Evolutionary conservation across 2,113 vertebrate genomes (phyloP).

Genomic region (Oreochromis spilurus): DNA sequence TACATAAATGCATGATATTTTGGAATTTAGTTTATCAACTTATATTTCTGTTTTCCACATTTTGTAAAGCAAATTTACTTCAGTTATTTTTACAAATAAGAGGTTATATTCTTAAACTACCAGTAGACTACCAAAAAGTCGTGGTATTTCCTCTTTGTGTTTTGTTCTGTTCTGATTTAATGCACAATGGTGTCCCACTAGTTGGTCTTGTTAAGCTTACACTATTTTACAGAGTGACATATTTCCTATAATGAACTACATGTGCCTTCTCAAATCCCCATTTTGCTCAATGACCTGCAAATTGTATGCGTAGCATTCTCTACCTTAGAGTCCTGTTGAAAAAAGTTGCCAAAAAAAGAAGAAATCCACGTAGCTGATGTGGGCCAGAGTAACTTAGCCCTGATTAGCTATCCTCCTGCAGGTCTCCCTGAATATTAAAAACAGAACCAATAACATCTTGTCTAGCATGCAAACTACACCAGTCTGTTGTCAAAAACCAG

Average conservation of each 20-base stretch:
- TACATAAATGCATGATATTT: neutral
- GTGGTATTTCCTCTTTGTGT: neutral
- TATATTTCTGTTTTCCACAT: neutral
- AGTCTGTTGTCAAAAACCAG: neutral
- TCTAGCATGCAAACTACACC: neutral
- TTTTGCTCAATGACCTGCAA: neutral
- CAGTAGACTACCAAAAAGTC: neutral
- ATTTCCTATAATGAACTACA: neutral
- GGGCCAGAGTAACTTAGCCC: neutral
- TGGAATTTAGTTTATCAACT: neutral
- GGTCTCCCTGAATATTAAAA: neutral
- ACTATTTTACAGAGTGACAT: neutral
- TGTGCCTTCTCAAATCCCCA: neutral
- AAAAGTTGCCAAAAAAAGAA: neutral
- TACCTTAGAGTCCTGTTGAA: neutral
- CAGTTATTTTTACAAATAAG: neutral
- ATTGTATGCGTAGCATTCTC: neutral
- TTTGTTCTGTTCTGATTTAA: neutral
- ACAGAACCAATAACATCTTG: neutral
- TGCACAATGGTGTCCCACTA: neutral
- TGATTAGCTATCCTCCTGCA: neutral
- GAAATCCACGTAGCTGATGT: neutral
- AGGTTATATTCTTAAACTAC: neutral
- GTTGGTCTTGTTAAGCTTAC: neutral
- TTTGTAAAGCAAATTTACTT: neutral